These are phyloP conservation scores for Enteromius argenteus DNA, from an alignment of 2,797 vertebrate species.

Conservation along the genomic window DNA sequence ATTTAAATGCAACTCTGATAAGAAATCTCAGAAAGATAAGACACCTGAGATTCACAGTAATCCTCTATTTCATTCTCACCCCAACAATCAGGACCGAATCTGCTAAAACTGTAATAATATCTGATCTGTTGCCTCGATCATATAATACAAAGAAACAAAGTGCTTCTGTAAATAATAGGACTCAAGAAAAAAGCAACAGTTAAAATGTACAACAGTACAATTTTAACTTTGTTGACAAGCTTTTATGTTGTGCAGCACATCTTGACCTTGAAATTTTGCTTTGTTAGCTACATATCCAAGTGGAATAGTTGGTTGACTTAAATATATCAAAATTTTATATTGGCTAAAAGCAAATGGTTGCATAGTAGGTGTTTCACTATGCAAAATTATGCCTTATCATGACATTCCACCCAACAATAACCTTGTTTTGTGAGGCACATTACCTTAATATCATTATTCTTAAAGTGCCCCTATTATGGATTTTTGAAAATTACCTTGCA, in stretches of 20 bases:
- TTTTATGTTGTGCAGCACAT: background rate
- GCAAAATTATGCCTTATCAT: background rate
- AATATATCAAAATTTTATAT: background rate
- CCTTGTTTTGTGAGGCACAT: background rate
- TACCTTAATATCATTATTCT: background rate
- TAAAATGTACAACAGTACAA: background rate
- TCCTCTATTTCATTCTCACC: background rate
- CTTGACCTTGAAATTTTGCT: background rate
- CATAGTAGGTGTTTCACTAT: background rate
- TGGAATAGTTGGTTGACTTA: background rate
- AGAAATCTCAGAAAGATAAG: background rate
- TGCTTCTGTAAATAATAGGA: background rate
- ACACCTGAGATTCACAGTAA: background rate
- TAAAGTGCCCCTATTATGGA: too few relatives aligned
- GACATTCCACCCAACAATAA: background rate
- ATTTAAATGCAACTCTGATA: background rate
- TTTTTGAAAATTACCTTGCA: too few relatives aligned
- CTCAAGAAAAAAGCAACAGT: background rate
- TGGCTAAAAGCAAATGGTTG: background rate
- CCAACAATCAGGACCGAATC: background rate
- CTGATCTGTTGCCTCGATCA: background rate
- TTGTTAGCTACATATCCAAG: background rate
- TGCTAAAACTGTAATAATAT: background rate
- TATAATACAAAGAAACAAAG: background rate
- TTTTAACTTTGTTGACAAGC: background rate